Base-by-base conservation (phyloP, 2,888 invertebrate species). In the Nymphalis urticae region DNA sequence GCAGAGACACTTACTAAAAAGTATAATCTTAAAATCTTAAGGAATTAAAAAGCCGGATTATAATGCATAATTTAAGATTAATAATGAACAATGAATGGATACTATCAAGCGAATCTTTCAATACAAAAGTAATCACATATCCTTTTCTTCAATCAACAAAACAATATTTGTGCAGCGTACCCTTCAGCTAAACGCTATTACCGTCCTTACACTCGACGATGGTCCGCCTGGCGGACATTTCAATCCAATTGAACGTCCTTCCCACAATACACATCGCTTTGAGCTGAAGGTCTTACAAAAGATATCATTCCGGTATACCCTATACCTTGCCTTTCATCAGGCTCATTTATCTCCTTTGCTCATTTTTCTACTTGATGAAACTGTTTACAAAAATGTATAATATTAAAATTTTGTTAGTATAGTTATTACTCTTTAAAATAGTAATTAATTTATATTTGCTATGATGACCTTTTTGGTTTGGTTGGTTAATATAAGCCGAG, bases 281-380 rank as follows among this genome's bases (percentile, higher is more conserved):
- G 50, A 62, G 67, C 66, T 60, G 59, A 42, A 54, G 62, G 64
- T 48, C 56, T 60, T 51, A 71, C 71, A 69, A 66, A 66, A 66
- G 66, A 69, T 69, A 71, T 50, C 65, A 65, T 66, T 69, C 63
- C 66, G 58, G 63, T 69, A 62, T 61, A 51, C 66, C n/a, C n/a
- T 66, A 56, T 62, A 54, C 62, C 70, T 54, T 54, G 66, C 64
- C 59, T 67, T 62, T 64, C 62, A 62, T 60, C 50, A 63, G 62
- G 10, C 60, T 58, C 70, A 72, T 70, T 65, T 73, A 69, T 72
- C 70, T 72, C 64, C 62, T 66, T 72, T 68, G 67, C 66, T 70
- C 66, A 67, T 70, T 64, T 70, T 64, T 72, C 70, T 68, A 54
- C 27, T 42, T 21, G 47, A 36, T 48, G 54, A 27, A 62, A 56